A percentile compares a stretch with the other conserved stretches of the same genome.
Conservation (phyloP, 2,797 vertebrate species). For the Dicrostonyx torquatus region DNA sequence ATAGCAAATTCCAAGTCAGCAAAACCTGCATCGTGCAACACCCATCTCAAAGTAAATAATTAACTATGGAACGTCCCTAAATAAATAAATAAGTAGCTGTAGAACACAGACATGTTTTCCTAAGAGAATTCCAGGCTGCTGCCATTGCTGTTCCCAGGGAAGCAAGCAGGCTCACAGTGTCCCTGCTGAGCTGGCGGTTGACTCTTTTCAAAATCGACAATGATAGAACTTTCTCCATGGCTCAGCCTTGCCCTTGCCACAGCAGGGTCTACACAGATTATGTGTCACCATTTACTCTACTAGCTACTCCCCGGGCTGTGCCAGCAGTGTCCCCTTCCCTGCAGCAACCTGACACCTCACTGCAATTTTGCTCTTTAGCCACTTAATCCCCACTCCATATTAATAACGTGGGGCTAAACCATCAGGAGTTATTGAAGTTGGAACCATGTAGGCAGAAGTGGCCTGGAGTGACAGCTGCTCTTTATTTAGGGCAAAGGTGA, state of each 20-base stretch:
- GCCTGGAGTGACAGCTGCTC: slow-evolving; percentile 30
- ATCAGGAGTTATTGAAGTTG: slow-evolving; percentile 51
- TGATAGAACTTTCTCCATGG: not conserved
- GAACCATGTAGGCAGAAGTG: slow-evolving; percentile 63
- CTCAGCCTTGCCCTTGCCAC: not conserved
- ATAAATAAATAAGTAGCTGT: not conserved
- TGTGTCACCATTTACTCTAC: not conserved
- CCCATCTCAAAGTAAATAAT: not conserved
- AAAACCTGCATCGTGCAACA: not conserved
- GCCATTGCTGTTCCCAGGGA: not conserved
- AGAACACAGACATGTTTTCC: not conserved
- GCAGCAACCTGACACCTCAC: slow-evolving; percentile 14
- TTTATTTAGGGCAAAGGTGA: slow-evolving; percentile 64
- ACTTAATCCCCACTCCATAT: slow-evolving; percentile 48
- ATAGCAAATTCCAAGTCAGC: not conserved
- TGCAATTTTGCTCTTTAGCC: slow-evolving; percentile 35
- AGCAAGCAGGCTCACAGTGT: not conserved
- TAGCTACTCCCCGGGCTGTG: not conserved
- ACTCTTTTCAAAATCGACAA: not conserved
- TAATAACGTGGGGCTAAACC: slow-evolving; percentile 43
- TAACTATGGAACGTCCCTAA: not conserved
- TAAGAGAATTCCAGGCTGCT: not conserved
- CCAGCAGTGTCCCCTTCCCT: not conserved
- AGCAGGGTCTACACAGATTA: not conserved
- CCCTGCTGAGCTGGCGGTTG: not conserved